Base-by-base conservation (phyloP, 1,140 invertebrate species). In the Procambarus clarkii region DNA sequence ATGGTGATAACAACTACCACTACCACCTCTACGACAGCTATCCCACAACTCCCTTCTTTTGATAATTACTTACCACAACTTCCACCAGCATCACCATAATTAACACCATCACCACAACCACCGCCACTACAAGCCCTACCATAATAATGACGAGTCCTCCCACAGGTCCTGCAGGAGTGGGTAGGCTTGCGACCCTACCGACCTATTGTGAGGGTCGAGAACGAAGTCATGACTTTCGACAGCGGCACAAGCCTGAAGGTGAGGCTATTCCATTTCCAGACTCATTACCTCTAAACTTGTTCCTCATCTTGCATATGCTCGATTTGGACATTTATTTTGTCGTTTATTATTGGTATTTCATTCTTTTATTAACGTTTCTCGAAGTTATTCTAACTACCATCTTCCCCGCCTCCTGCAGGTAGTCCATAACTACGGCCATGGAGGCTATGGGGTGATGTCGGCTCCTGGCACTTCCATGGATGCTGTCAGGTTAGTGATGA, bases 351-450 rank as follows among this genome's bases (percentile, higher is more conserved):
- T 34, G 0, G 34, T 34, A 34, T 34, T 34, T 34, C 34, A 34
- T 34, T 34, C 34, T 34, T 34, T 34, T 34, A 34, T 34, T 0
- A 34, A 34, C 34, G 34, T 34, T 34, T 34, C 34, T 34, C 34
- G 7, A 58, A 64, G 13, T 21, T 18, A 18, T 64, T 15, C 18
- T 18, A 64, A 4, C 18, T 18, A 64, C 18, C 18, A 18, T 0
- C 60, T 18, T 24, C 69, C 58, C 11, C 4, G 7, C 34, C n/a
- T 54, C 45, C 64, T 92, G 7, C 91, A 97, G 95, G 94, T 98
- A 21, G 96, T 99, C 0, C 98, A 99, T 94, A 98, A 98, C 94
- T 99, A 99, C 94, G 98, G 98, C 4, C 98, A 99, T 94, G 97
- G 98, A 2, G 97, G 98, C 4, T 98, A 98, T 94, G 98, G 98